phyloP scores from a whole-genome alignment of 2,888 invertebrate genomes.

The Tanytarsus gracilentus region DNA sequence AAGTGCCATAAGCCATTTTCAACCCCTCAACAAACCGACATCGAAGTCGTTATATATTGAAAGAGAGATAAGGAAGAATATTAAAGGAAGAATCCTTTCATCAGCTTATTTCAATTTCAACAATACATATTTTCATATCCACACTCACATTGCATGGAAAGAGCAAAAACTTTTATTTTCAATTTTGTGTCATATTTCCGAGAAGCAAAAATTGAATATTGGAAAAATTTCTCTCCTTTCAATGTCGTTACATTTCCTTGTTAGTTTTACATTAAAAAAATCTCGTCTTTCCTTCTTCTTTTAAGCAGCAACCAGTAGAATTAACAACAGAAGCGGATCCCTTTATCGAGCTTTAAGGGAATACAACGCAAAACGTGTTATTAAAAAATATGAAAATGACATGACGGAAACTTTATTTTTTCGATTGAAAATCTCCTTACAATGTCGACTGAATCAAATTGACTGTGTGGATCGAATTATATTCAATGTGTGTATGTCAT shows the following conservation, averaged over 20 bases:
- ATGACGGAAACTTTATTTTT: too few relatives aligned
- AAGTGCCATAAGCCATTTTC: slow-evolving; percentile 17
- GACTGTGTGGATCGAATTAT: slow-evolving; percentile 4
- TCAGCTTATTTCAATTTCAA: slow-evolving; percentile 16
- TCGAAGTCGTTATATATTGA: not conserved
- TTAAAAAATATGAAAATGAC: slow-evolving; percentile 6
- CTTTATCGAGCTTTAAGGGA: not conserved
- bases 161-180: not conserved
- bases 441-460: not conserved
- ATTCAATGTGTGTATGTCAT: not conserved
- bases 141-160: not conserved
- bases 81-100: slow-evolving; percentile 18
- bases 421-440: not conserved
- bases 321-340: not conserved
- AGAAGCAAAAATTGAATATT: slow-evolving; percentile 16
- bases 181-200: slow-evolving; percentile 22
- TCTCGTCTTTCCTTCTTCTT: slow-evolving; percentile 10
- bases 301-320: not conserved
- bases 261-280: too few relatives aligned
- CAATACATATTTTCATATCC: slow-evolving; percentile 1
- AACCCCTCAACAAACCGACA: not conserved
- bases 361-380: slow-evolving; percentile 1
- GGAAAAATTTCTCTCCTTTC: slow-evolving; percentile 22
- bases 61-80: not conserved
- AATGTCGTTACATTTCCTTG: too few relatives aligned